Evolutionary conservation across 92 coral and sea anemone genomes (phyloP), one percentile per base, ranked within the genome.

Genomic region (Palythoa grandiflora): DNA sequence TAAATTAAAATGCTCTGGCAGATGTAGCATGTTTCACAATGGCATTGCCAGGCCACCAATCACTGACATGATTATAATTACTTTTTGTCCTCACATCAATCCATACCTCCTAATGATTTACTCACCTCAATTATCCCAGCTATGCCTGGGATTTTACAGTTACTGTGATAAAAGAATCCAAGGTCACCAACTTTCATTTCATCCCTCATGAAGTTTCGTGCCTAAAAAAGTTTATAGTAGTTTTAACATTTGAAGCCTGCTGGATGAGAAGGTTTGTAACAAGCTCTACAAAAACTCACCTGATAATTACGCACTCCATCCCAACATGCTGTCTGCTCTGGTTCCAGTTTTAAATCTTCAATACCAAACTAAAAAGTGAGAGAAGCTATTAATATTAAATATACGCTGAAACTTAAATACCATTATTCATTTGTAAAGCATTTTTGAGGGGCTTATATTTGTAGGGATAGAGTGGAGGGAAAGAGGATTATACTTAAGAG

Each of bases 231-330:
- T 70, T 70, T 8, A 1, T 1, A 70, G 36, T 1, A 19, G 3
- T 5, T 0, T 10, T n/a, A 20, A 3, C 14, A 2, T 16, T 1
- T 21, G 6, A 59, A 8, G 20, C 7, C n/a, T 19, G 20, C 65
- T 12, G 16, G 12, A 10, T 14, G 65, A 39, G 20, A 70, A 6
- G 47, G 47, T 11, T 19, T 19, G 47, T 35, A 59, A 75, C 20
- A 35, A 75, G 3, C 40, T 36, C 14, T 48, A 55, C 20, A 35
- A 51, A 8, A n/a, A 50, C 39, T 19, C 79, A 97, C 99, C 96
- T 97, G 99, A 72, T 97, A 97, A 87, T 97, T 97, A 54, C 99
- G 90, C 11, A 97, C 99, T 44, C 99, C 99, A 94, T 97, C 99
- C 99, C 99, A 97, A 86, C 97, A 91, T 13, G 97, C 91, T 3